Evolutionary conservation across 2,888 invertebrate genomes (phyloP).

Genomic region (Trichopria drosophilae): DNA sequence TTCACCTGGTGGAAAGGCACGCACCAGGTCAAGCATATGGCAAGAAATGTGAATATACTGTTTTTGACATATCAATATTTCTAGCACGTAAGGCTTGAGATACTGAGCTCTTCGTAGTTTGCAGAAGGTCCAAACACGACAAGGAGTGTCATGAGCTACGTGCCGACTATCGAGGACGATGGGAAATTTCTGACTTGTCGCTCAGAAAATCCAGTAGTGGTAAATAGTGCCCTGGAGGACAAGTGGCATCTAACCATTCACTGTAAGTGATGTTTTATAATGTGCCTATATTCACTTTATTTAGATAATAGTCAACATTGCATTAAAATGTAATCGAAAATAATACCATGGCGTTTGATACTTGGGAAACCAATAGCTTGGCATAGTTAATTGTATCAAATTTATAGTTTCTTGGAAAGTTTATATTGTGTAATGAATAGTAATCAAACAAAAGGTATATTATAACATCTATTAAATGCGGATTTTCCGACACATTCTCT

Average conservation of each 20-base stretch:
- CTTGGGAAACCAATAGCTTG: too few relatives aligned
- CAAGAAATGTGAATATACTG: conserved; percentile 78
- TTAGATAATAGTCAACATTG: too few relatives aligned
- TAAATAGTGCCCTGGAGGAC: conserved; percentile 80
- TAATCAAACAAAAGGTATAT: too few relatives aligned
- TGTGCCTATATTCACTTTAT: too few relatives aligned
- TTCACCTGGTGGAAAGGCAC: conserved; percentile 91
- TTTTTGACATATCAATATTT: too few relatives aligned
- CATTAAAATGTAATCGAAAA: too few relatives aligned
- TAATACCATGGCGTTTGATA: too few relatives aligned
- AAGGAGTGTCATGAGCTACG: conserved; percentile 79
- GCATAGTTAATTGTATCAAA: too few relatives aligned
- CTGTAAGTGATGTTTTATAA: conserved; percentile 84
- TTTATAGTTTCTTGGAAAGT: too few relatives aligned
- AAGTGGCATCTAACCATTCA: conserved; percentile 82
- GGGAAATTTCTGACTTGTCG: conserved; percentile 85
- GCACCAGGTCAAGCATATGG: conserved; percentile 78
- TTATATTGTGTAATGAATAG: too few relatives aligned
- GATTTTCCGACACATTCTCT: too few relatives aligned
- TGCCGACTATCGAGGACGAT: conserved; percentile 83
- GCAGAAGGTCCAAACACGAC: conserved; percentile 77
- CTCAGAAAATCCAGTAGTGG: conserved; percentile 83
- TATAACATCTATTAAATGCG: too few relatives aligned
- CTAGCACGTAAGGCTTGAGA: conserved; percentile 6
- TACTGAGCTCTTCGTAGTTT: conserved; percentile 45